Conservation (phyloP, 2,113 vertebrate species). For the Alectura lathami region DNA sequence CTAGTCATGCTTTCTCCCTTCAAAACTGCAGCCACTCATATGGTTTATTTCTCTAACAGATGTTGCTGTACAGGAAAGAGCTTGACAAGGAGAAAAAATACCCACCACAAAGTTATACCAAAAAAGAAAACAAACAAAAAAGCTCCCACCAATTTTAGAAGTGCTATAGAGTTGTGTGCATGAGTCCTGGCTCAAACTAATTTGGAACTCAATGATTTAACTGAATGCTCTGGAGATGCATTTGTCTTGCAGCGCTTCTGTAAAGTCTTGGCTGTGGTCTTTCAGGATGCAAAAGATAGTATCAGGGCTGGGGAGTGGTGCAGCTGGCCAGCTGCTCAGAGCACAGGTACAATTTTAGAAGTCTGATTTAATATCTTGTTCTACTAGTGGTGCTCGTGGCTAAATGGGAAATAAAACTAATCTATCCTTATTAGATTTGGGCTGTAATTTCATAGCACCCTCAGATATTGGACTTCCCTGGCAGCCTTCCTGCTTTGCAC, state of each 20-base stretch:
- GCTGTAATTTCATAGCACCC: conserved; percentile 56
- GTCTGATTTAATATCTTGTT: conserved; percentile 64
- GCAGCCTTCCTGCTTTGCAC: conserved; percentile 41
- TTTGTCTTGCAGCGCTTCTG: not conserved
- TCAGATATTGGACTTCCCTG: conserved; percentile 66
- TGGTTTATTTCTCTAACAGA: not conserved
- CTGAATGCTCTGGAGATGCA: not conserved
- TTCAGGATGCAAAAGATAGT: conserved; percentile 17
- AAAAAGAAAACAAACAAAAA: not conserved
- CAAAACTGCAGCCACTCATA: not conserved
- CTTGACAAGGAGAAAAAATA: not conserved
- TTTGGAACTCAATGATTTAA: conserved; percentile 2
- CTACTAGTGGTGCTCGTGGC: conserved; percentile 39
- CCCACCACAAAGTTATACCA: not conserved
- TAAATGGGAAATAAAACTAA: conserved; percentile 69
- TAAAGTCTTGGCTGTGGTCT: not conserved
- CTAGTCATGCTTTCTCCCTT: not conserved
- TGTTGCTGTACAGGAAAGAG: not conserved
- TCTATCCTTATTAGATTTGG: conserved; percentile 71
- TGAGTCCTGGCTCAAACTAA: not conserved
- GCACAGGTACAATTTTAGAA: conserved; percentile 35
- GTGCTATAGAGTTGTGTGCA: not conserved
- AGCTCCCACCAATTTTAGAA: not conserved
- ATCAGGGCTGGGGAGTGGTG: not conserved
- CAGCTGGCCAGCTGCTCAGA: conserved; percentile 23